A percentile compares a stretch with the other conserved stretches of the same genome.
Conservation (phyloP, 2,113 vertebrate species). For the Leptobrachium leishanense region DNA sequence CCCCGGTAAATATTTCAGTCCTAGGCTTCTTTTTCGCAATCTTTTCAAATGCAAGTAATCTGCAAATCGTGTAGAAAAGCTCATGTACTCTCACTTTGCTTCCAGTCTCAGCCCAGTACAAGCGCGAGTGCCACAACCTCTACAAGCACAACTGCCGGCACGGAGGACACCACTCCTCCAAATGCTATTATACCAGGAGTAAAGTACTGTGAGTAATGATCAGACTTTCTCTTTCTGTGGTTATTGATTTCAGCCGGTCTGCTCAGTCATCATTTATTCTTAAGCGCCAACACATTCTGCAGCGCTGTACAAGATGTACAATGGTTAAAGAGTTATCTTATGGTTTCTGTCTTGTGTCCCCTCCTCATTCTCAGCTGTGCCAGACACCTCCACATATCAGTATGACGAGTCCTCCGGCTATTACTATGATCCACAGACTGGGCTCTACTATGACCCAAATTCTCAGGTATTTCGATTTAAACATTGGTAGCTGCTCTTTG, state of each 20-base stretch:
- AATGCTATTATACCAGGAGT: constrained; percentile 72
- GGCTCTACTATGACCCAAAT: constrained; percentile 94
- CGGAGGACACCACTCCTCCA: constrained; percentile 64
- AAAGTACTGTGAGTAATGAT: constrained; percentile 71
- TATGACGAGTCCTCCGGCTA: constrained; percentile 97
- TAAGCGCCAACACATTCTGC: no score
- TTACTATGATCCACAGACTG: constrained; percentile 92
- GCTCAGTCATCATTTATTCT: no score
- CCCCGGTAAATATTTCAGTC: constrained; percentile 71
- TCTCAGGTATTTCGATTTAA: constrained; percentile 77
- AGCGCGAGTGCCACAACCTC: neutral
- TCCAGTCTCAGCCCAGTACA: constrained; percentile 68
- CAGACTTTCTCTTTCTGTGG: no score
- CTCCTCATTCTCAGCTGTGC: constrained; percentile 69
- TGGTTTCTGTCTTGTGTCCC: neutral
- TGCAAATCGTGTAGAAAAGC: no score
- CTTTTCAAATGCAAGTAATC: no score
- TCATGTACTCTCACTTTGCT: neutral
- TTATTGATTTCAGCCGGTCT: no score
- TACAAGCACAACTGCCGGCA: constrained; percentile 62
- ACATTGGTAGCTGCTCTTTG: no score
- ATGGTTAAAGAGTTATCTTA: no score
- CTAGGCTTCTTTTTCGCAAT: neutral
- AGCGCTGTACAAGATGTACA: no score
- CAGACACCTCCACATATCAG: constrained; percentile 93